These are phyloP conservation scores for Habroteleia sp. DNA, from an alignment of 2,888 invertebrate species.

Conservation along the genomic window DNA sequence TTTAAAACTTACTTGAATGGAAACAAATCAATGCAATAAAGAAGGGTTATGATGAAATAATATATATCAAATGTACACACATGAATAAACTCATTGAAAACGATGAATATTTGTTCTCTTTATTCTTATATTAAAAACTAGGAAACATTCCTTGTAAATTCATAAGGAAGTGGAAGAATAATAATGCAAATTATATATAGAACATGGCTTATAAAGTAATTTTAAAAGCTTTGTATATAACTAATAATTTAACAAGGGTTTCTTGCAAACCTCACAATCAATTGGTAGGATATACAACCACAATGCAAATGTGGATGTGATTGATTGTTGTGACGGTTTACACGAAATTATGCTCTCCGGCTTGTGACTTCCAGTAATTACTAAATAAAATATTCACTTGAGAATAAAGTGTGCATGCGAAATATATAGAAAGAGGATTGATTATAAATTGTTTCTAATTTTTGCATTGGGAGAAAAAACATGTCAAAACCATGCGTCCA, in stretches of 20 bases:
- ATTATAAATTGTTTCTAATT: constrained; percentile 59
- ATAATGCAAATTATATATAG: constrained; percentile 54
- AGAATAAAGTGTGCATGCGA: constrained; percentile 71
- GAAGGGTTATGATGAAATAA: constrained; percentile 26
- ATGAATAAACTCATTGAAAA: constrained; percentile 41
- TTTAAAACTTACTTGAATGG: no score
- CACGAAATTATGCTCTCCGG: constrained; percentile 30
- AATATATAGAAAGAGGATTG: constrained; percentile 61
- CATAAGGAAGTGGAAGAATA: constrained; percentile 43
- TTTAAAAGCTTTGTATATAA: constrained; percentile 60
- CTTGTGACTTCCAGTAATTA: constrained; percentile 52
- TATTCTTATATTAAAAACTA: constrained; percentile 29
- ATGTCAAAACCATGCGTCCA: constrained; percentile 75
- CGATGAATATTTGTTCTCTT: constrained; percentile 28
- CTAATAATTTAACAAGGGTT: constrained; percentile 52
- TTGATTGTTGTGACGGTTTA: constrained; percentile 7
- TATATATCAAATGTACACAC: constrained; percentile 21
- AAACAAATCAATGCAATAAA: constrained; percentile 21
- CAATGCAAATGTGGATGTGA: constrained; percentile 47
- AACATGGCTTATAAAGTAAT: constrained; percentile 46
- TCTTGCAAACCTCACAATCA: constrained; percentile 58
- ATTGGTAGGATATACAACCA: constrained; percentile 48
- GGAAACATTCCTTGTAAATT: constrained; percentile 34
- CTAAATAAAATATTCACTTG: constrained; percentile 62
- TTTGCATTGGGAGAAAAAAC: constrained; percentile 67